Conservation (phyloP, 2,888 invertebrate genomes). For the Oligia fasciuncula region DNA sequence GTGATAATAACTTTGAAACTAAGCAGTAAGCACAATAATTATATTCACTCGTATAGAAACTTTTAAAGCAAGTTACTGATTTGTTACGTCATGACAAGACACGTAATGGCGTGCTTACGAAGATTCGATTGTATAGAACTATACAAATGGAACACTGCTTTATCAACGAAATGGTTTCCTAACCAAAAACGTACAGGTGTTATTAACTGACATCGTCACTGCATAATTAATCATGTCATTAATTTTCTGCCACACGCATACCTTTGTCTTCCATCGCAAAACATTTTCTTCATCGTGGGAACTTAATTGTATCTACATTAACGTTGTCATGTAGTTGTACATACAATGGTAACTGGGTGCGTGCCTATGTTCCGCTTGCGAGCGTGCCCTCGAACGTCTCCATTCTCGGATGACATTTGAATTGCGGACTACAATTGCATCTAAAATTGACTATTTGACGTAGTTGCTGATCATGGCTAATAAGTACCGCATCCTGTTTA, state of each 20-base stretch:
- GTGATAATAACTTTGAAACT: not conserved
- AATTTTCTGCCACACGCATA: slow-evolving; percentile 48
- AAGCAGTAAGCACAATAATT: not conserved
- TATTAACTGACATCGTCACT: slow-evolving; percentile 36
- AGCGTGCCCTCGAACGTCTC: slow-evolving; percentile 68
- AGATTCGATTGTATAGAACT: slow-evolving; percentile 23
- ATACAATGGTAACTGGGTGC: slow-evolving; percentile 50
- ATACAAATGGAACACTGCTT: slow-evolving; percentile 15
- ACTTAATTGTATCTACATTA: slow-evolving; percentile 43
- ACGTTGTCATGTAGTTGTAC: slow-evolving; percentile 26
- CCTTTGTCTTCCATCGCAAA: slow-evolving; percentile 54
- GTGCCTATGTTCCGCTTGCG: slow-evolving; percentile 58
- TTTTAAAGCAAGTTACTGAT: not conserved
- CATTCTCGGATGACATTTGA: slow-evolving; percentile 73
- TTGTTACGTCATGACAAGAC: not conserved
- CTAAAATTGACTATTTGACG: slow-evolving; percentile 76
- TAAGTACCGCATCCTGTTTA: slow-evolving; percentile 82
- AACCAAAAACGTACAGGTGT: slow-evolving; percentile 41
- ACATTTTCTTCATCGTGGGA: slow-evolving; percentile 55
- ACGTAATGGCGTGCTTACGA: slow-evolving; percentile 20
- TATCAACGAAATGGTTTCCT: slow-evolving; percentile 41
- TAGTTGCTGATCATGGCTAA: slow-evolving; percentile 77
- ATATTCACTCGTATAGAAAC: not conserved
- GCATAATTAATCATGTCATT: slow-evolving; percentile 47
- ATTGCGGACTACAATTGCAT: slow-evolving; percentile 70